A percentile compares a stretch with the other conserved stretches of the same genome.
Conservation (phyloP, 2,113 vertebrate species). For the Euleptes europaea region DNA sequence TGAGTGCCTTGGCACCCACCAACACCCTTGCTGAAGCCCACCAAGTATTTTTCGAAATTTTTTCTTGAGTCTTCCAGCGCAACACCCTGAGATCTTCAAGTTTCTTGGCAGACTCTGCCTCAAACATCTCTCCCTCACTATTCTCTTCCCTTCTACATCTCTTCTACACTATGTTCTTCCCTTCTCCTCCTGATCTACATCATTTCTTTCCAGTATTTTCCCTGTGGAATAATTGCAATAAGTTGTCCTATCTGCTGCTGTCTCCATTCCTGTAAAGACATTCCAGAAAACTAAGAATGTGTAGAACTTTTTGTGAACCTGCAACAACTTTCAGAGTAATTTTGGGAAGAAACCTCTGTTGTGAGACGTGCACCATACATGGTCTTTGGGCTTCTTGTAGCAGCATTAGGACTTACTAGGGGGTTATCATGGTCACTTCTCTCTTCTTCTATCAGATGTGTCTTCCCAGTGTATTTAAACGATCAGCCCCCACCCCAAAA, state of each 20-base stretch:
- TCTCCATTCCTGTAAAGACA: not conserved
- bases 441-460: too few relatives aligned
- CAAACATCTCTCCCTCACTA: not conserved
- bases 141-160: not conserved
- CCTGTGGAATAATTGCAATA: not conserved
- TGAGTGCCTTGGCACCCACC: too few relatives aligned
- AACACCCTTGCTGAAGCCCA: too few relatives aligned
- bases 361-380: not conserved
- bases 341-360: not conserved
- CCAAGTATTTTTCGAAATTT: too few relatives aligned
- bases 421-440: too few relatives aligned
- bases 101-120: not conserved
- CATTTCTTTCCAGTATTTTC: not conserved
- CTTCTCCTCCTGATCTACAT: not conserved
- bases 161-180: not conserved
- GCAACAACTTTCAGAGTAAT: not conserved
- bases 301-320: not conserved
- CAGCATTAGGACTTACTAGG: not conserved
- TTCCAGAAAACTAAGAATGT: not conserved
- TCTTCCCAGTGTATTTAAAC: too few relatives aligned
- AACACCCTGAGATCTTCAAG: not conserved
- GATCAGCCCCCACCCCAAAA: too few relatives aligned
- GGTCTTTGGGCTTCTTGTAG: too few relatives aligned
- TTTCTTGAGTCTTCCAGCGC: not conserved
- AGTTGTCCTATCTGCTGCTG: not conserved